Evolutionary conservation across 2,888 invertebrate species (phyloP).

Genomic region (Trachelus troglodyta): DNA sequence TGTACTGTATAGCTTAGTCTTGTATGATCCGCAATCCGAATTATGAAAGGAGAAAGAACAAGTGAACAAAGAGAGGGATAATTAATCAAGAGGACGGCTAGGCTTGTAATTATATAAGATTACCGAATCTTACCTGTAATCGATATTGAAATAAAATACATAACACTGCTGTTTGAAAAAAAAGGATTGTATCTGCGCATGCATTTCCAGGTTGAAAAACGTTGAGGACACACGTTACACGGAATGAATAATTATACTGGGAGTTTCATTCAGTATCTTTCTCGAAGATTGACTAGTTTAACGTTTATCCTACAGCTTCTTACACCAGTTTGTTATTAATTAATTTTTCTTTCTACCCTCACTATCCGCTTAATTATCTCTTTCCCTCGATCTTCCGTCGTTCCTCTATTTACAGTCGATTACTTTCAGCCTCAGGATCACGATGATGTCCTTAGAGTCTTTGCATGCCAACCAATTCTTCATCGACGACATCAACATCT

Average conservation of each 20-base stretch:
- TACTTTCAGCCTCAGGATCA: background rate
- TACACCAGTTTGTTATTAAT: background rate
- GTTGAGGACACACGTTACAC: background rate
- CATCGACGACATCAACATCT: slow-evolving; percentile 22
- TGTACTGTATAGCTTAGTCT: background rate
- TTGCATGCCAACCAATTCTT: slow-evolving; percentile 21
- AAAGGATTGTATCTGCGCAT: background rate
- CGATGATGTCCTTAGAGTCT: slow-evolving; percentile 16
- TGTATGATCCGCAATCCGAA: background rate
- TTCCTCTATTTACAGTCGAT: background rate
- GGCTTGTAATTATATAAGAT: background rate
- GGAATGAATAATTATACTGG: background rate
- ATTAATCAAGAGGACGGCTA: background rate
- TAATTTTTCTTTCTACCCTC: background rate
- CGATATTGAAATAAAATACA: slow-evolving; percentile 36
- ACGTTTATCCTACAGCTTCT: background rate
- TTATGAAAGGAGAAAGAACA: background rate
- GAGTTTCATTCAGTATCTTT: background rate
- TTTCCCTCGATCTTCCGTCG: background rate
- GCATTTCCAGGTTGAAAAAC: background rate
- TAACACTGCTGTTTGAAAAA: slow-evolving; percentile 36
- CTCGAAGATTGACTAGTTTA: slow-evolving; percentile 17
- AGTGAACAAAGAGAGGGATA: background rate
- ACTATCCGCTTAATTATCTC: background rate
- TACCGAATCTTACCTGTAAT: slow-evolving; percentile 24